Conservation (phyloP, 2,797 vertebrate genomes). For the Anguilla pacifica region DNA sequence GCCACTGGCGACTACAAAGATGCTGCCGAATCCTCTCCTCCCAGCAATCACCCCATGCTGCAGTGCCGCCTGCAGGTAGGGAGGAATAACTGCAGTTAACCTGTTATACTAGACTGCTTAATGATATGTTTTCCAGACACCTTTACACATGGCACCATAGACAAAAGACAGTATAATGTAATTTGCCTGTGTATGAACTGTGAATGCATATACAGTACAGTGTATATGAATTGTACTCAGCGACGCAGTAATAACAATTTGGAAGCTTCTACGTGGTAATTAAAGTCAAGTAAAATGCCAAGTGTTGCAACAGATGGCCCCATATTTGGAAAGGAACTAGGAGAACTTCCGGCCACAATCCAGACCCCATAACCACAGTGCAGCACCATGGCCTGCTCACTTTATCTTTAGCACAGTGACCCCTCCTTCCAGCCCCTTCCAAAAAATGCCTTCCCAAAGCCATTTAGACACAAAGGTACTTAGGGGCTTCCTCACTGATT, state of each 20-base stretch:
- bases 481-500: neutral
- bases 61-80: constrained; percentile 81
- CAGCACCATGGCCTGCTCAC: neutral
- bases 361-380: neutral
- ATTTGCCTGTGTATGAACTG: no score
- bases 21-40: constrained; percentile 90
- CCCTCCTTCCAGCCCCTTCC: neutral
- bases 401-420: neutral
- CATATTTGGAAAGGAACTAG: neutral
- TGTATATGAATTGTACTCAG: no score
- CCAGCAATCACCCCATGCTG: constrained; percentile 94
- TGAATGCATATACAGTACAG: no score
- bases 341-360: neutral
- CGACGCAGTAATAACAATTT: no score
- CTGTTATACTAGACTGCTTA: neutral
- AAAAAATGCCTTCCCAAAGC: neutral
- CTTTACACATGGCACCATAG: neutral
- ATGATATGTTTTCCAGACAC: neutral
- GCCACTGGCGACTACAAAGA: constrained; percentile 96
- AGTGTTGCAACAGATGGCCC: neutral
- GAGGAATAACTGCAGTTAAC: neutral
- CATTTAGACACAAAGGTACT: neutral
- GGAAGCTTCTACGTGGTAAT: neutral
- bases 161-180: neutral
- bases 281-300: neutral